These are phyloP conservation scores for Drosophila ficusphila DNA, from an alignment of 1,140 invertebrate genomes.

Conservation along the genomic window DNA sequence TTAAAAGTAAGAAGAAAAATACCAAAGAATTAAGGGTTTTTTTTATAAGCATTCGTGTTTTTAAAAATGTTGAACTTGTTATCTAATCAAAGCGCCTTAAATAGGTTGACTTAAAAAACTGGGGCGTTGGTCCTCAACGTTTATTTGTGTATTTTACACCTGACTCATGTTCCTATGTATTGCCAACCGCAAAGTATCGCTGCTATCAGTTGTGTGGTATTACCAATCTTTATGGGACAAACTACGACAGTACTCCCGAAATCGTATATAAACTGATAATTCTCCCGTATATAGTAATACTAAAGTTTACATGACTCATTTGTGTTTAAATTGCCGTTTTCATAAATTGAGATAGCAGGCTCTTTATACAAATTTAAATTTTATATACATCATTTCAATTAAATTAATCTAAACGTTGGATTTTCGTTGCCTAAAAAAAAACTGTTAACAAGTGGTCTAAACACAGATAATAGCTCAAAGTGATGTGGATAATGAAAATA, in stretches of 20 bases:
- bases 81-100: conserved; percentile 65
- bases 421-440: too few species aligned
- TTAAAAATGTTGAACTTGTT: conserved; percentile 12
- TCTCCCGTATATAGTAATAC: conserved; percentile 18
- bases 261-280: conserved; percentile 66
- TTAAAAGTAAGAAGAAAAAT: neutral
- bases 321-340: conserved; percentile 37
- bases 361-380: too few species aligned
- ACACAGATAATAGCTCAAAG: too few species aligned
- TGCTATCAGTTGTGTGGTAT: conserved; percentile 18
- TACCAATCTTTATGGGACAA: conserved; percentile 21
- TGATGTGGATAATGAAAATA: too few species aligned
- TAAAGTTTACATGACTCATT: conserved; percentile 59
- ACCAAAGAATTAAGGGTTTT: too few species aligned
- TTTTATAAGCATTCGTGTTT: neutral
- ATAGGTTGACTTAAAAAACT: conserved; percentile 29
- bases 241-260: conserved; percentile 50
- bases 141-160: conserved; percentile 28
- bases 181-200: conserved; percentile 18
- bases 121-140: neutral
- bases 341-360: too few species aligned
- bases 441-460: too few species aligned
- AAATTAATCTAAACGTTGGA: too few species aligned
- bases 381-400: too few species aligned
- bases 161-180: conserved; percentile 49